Conservation (phyloP, 2,113 vertebrate species). For the Atractosteus spatula region DNA sequence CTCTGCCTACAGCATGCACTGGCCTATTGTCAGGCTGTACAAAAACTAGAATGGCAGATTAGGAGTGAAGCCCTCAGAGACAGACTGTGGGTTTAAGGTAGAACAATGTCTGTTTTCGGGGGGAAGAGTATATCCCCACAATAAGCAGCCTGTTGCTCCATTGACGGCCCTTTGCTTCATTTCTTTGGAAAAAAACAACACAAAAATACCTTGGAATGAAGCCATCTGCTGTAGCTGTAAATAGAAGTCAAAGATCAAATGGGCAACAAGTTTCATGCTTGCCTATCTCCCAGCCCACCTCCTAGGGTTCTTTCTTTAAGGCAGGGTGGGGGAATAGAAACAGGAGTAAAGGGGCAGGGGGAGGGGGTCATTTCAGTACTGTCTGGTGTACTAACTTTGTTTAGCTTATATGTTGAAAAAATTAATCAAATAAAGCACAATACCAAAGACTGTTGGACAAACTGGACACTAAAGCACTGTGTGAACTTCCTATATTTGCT, state of each 20-base stretch:
- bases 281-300: background rate
- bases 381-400: background rate
- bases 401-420: background rate
- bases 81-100: background rate
- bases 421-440: background rate
- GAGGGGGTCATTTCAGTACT: background rate
- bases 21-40: background rate
- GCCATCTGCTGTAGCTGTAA: constrained; percentile 2
- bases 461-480: too few species aligned
- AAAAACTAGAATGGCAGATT: background rate
- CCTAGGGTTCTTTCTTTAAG: constrained; percentile 1
- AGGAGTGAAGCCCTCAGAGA: background rate
- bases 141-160: background rate
- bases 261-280: background rate
- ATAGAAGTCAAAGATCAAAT: constrained; percentile 5
- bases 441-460: background rate
- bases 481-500: too few species aligned
- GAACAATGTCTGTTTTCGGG: background rate
- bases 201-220: background rate
- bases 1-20: background rate
- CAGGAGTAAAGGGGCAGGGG: background rate
- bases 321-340: too few species aligned
- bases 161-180: background rate
- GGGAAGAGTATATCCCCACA: background rate
- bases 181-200: background rate